Percentiles rank a stretch among this genome's conserved stretches.
These are phyloP conservation scores for Drosophila lutescens DNA, from an alignment of 2,888 invertebrate species.

Conservation along the genomic window DNA sequence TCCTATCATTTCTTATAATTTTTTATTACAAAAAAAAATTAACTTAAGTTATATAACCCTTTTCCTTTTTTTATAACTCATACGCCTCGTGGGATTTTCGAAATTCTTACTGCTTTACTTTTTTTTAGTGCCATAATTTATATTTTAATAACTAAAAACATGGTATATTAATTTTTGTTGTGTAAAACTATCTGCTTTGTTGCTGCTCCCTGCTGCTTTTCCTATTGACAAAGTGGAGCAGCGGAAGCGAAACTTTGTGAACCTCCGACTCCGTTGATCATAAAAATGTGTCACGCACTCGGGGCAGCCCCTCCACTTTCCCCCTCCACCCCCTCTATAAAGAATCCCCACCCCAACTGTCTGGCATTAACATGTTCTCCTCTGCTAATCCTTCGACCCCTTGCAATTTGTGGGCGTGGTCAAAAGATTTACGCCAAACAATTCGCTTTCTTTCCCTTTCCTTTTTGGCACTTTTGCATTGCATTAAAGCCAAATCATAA, in stretches of 20 bases:
- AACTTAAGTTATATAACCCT: no score
- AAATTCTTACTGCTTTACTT: no score
- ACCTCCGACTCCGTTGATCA: constrained; percentile 34
- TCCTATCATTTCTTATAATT: no score
- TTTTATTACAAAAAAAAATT: background rate
- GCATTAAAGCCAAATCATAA: constrained; percentile 64
- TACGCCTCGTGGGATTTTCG: background rate
- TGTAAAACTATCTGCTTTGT: constrained; percentile 11
- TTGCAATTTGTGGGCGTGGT: constrained; percentile 39
- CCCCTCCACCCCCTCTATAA: background rate
- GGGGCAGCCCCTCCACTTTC: background rate
- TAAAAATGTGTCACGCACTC: constrained; percentile 56
- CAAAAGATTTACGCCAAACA: constrained; percentile 68
- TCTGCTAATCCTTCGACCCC: constrained; percentile 21
- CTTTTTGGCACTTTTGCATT: constrained; percentile 56
- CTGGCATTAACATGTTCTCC: constrained; percentile 34
- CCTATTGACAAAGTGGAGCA: constrained; percentile 54
- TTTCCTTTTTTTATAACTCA: background rate
- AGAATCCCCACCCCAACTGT: background rate
- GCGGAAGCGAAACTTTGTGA: constrained; percentile 35
- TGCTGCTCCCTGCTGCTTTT: background rate
- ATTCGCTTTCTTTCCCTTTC: constrained; percentile 37
- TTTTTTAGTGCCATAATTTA: no score
- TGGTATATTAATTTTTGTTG: background rate
- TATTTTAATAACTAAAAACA: no score